Base-by-base conservation (phyloP, 2,113 vertebrate genomes). In the Pleuronectes platessa region DNA sequence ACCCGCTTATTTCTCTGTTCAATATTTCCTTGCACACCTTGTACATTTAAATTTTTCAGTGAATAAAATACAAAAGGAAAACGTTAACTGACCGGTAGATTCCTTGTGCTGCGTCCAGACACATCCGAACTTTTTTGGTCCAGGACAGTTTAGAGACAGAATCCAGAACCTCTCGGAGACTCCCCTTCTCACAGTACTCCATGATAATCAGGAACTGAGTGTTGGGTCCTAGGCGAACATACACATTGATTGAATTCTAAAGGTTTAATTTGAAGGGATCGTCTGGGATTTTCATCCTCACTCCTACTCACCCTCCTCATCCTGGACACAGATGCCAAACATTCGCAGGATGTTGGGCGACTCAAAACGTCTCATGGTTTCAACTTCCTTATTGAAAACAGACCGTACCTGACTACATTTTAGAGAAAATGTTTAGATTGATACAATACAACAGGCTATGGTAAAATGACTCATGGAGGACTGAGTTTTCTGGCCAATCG, bases 141-240 rank as follows among this genome's bases (percentile, higher is more conserved):
- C 95, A 95, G 9, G 86, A 20, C 15, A 98, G 92, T 1, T 76
- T 65, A n/a, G 7, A 69, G 0, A 93, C 53, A 3, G 78, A 81
- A 53, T 87, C 93, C 77, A 98, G 91, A 69, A 98, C 93, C 2
- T 96, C 79, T 20, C 95, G 80, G 71, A 98, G 93, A 0, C 89
- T 96, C 49, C 97, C 96, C 0, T 91, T 94, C 78, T 96, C 95
- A 56, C 97, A 98, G 87, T 94, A 96, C 80, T 98, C 97, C 91
- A 93, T 97, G 76, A 98, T 73, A 0, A 97, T 94, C 70, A 96
- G 93, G 89, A 94, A 97, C 17, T 92, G 87, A 27, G 95, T 93
- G 0, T 72, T 89, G 1, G 82, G 83, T 2, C 89, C 97, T 97
- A 21, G 0, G 55, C 42, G 15, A 23, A 51, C 4, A 3, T 53